Percentiles rank a stretch among this genome's conserved stretches.
These are phyloP conservation scores for Gymnoscelis rufifasciata DNA, from an alignment of 2,888 invertebrate species.

Conservation along the genomic window DNA sequence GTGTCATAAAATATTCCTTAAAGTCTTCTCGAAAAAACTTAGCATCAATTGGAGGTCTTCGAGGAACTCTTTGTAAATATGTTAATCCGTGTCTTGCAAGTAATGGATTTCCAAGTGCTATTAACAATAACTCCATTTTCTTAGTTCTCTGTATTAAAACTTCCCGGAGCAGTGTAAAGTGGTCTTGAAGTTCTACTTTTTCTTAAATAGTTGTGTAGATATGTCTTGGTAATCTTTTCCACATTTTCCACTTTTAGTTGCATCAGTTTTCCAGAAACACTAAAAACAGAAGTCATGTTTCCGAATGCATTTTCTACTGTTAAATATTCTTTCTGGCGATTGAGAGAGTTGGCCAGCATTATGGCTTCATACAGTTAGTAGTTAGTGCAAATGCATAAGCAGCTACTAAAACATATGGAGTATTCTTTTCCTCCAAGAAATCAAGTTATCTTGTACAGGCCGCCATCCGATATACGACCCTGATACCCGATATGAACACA, in stretches of 20 bases:
- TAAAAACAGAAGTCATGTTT: neutral
- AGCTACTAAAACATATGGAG: constrained; percentile 4
- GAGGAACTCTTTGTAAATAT: no score
- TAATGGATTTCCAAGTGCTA: constrained; percentile 6
- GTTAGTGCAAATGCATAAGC: constrained; percentile 1
- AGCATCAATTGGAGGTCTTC: neutral
- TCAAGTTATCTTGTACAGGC: neutral
- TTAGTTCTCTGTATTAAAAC: constrained; percentile 4
- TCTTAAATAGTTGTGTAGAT: constrained; percentile 3
- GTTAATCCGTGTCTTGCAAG: no score
- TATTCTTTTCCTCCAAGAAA: neutral
- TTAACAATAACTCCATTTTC: constrained; percentile 3
- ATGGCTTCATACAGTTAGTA: constrained; percentile 1
- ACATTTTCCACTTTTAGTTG: constrained; percentile 4
- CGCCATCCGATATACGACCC: neutral
- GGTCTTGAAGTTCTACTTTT: constrained; percentile 4
- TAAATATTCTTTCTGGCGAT: constrained; percentile 2
- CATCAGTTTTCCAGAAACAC: neutral
- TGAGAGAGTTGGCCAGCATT: constrained; percentile 4
- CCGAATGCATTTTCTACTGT: neutral
- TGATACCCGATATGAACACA: neutral
- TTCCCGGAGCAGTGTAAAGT: constrained; percentile 3
- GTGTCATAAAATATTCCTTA: constrained; percentile 1
- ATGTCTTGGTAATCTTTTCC: constrained; percentile 4
- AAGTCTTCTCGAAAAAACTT: neutral